Evolutionary conservation across 1,140 invertebrate genomes (phyloP).

Genomic region (Euura lappo): DNA sequence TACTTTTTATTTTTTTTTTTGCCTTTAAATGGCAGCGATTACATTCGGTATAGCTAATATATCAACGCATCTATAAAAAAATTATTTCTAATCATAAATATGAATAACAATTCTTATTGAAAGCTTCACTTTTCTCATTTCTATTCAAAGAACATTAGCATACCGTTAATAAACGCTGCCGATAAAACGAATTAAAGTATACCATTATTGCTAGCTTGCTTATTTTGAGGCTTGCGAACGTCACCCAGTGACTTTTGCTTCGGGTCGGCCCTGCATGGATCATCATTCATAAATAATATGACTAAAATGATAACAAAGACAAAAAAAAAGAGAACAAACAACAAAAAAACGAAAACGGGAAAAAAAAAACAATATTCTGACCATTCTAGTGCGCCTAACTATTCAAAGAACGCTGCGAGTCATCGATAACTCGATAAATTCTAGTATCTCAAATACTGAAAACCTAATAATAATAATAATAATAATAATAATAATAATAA

Average conservation of each 20-base stretch:
- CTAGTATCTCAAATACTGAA: too few species aligned
- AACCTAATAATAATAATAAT: too few species aligned
- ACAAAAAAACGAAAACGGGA: too few species aligned
- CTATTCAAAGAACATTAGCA: neutral
- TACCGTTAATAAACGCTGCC: conserved; percentile 7
- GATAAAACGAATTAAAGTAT: neutral
- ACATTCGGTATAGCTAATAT: neutral
- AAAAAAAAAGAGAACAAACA: too few species aligned
- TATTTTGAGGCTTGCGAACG: neutral
- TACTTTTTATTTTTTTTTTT: conserved; percentile 33
- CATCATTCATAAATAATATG: conserved; percentile 31
- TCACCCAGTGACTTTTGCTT: conserved; percentile 32
- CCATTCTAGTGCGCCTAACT: neutral
- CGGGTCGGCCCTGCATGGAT: conserved; percentile 59
- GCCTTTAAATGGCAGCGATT: conserved; percentile 39
- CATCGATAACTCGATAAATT: too few species aligned
- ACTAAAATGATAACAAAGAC: neutral
- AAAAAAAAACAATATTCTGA: neutral
- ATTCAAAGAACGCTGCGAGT: too few species aligned
- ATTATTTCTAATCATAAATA: conserved; percentile 16
- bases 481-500: neutral
- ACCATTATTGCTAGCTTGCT: conserved; percentile 1
- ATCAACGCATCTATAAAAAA: conserved; percentile 9
- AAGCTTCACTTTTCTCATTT: neutral
- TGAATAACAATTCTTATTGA: conserved; percentile 18